Evolutionary conservation across 35 echinoderm and acorn worm species (phyloP).

Genomic region (Nesometra sesokonis): DNA sequence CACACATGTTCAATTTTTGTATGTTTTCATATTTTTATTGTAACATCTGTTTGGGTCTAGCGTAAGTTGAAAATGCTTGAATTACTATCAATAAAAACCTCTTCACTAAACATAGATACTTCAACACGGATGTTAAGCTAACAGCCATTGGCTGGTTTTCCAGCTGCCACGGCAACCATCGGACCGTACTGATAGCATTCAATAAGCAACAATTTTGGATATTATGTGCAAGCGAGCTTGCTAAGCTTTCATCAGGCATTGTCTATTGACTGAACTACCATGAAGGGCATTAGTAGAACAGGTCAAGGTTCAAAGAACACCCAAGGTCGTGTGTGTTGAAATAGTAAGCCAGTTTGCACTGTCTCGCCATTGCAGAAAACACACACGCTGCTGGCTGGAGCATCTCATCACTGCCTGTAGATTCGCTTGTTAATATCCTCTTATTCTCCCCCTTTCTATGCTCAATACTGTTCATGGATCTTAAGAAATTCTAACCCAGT

Average conservation of each 20-base stretch:
- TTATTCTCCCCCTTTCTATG: not conserved
- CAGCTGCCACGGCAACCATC: not conserved
- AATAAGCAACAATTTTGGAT: not conserved
- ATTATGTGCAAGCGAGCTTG: not conserved
- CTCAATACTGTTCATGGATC: not conserved
- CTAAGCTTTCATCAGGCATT: not conserved
- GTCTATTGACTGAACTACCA: not conserved
- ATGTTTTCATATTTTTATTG: not conserved
- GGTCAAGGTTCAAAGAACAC: not conserved
- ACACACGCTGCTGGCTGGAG: not conserved
- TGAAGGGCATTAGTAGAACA: not conserved
- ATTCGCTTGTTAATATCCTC: not conserved
- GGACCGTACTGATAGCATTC: not conserved
- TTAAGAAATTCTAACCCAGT: not conserved
- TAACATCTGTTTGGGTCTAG: not conserved
- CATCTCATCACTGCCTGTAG: not conserved
- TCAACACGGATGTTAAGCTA: not conserved
- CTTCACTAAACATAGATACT: not conserved
- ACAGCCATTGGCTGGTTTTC: not conserved
- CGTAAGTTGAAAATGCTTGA: not conserved
- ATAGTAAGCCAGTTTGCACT: not conserved
- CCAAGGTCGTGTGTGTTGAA: not conserved
- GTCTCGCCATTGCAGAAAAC: not conserved
- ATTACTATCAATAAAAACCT: not conserved
- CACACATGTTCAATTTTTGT: not conserved